These are phyloP conservation scores for Meles meles DNA, from an alignment of 2,113 vertebrate species.

Conservation along the genomic window DNA sequence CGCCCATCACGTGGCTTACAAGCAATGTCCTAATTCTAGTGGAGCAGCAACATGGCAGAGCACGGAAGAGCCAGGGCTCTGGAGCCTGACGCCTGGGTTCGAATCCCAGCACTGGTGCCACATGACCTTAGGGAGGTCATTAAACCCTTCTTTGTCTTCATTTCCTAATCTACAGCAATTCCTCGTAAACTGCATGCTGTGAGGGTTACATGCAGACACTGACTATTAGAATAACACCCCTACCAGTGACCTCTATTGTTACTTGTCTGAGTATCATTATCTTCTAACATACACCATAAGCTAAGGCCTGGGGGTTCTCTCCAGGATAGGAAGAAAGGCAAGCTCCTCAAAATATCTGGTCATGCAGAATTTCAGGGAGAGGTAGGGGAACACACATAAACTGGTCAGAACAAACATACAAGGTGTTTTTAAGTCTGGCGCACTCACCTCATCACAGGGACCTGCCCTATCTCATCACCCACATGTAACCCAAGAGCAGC, in stretches of 20 bases:
- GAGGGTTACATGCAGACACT: neutral
- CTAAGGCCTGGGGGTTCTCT: neutral
- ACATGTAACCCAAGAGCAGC: neutral
- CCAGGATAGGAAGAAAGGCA: neutral
- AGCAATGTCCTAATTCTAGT: neutral
- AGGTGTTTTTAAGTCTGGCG: too few relatives aligned
- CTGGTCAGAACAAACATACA: neutral
- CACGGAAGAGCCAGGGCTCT: neutral
- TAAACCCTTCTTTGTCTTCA: neutral
- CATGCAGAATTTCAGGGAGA: neutral
- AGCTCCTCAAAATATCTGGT: neutral
- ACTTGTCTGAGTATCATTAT: neutral
- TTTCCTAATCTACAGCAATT: neutral
- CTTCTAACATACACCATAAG: neutral
- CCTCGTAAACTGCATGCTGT: neutral
- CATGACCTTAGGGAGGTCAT: neutral
- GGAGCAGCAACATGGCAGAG: neutral
- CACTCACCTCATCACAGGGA: neutral
- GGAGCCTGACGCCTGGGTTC: neutral
- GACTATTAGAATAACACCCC: neutral
- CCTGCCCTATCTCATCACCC: neutral
- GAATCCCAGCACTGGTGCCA: neutral
- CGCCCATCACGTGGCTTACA: neutral
- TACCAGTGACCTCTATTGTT: fast-evolving
- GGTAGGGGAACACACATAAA: too few relatives aligned